These are phyloP conservation scores for Acromyrmex heyeri DNA, from an alignment of 1,140 invertebrate genomes.

Conservation along the genomic window DNA sequence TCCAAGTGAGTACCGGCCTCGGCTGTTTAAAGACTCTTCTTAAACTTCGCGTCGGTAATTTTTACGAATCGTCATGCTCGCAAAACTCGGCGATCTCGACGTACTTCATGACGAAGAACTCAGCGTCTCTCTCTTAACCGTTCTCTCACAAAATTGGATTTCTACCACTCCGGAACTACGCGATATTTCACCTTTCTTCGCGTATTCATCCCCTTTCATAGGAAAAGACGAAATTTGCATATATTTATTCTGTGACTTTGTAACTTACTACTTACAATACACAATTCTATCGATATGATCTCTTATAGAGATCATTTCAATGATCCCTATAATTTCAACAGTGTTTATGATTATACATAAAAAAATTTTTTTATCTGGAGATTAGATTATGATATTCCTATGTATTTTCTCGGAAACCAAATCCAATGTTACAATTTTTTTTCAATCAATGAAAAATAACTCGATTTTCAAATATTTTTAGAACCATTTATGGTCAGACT, in stretches of 20 bases:
- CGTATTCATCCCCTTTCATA: too few species aligned
- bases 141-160: conserved; percentile 43
- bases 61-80: background rate
- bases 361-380: too few species aligned
- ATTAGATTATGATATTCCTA: too few species aligned
- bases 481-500: too few species aligned
- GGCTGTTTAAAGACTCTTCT: conserved; percentile 27
- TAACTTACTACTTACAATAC: conserved; percentile 6
- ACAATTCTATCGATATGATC: background rate
- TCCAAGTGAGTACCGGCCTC: background rate
- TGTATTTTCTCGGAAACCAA: too few species aligned
- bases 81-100: background rate
- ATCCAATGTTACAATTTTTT: too few species aligned
- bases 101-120: background rate
- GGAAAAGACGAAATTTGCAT: background rate
- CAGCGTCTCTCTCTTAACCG: conserved; percentile 25
- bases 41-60: conserved; percentile 15
- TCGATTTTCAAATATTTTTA: too few species aligned
- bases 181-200: conserved; percentile 4
- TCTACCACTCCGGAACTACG: background rate
- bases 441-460: too few species aligned
- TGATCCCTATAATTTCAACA: background rate
- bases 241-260: background rate
- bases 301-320: background rate
- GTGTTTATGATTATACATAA: background rate